A percentile compares a stretch with the other conserved stretches of the same genome.
Conservation (phyloP, 2,113 vertebrate genomes). For the Antennarius striatus region DNA sequence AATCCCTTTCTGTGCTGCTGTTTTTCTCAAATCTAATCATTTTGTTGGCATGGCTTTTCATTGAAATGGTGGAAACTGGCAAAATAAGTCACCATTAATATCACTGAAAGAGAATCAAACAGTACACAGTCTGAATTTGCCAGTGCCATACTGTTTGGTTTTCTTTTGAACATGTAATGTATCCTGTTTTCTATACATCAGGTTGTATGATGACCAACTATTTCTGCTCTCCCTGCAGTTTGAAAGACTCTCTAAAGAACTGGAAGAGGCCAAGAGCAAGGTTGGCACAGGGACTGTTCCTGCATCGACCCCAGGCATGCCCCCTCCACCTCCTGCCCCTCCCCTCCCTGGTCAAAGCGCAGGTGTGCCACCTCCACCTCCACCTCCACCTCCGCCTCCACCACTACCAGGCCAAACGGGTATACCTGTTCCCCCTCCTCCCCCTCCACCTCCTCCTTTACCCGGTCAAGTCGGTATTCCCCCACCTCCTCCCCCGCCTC, state of each 20-base stretch:
- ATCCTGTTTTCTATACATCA: too few relatives aligned
- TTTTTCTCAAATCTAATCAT: constrained; percentile 45
- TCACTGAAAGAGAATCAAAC: constrained; percentile 7
- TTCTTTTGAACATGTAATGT: too few relatives aligned
- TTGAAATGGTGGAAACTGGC: constrained; percentile 21
- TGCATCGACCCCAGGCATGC: constrained; percentile 59
- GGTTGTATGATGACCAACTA: background rate
- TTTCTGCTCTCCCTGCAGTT: constrained; percentile 65
- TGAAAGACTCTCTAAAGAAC: constrained; percentile 82
- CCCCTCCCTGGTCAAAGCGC: constrained; percentile 51
- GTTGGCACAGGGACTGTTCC: constrained; percentile 73
- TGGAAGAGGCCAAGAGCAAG: constrained; percentile 83
- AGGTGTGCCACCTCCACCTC: constrained; percentile 32
- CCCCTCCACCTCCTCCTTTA: constrained; percentile 47
- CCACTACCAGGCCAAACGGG: constrained; percentile 42
- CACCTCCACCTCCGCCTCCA: constrained; percentile 36
- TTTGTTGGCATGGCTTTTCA: constrained; percentile 27
- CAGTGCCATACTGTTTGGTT: background rate
- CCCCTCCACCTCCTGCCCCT: constrained; percentile 60
- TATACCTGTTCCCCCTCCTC: constrained; percentile 35
- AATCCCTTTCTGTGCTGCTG: constrained; percentile 38
- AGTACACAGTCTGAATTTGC: background rate
- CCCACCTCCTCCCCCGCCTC: constrained; percentile 23
- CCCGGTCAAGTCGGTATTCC: constrained; percentile 19
- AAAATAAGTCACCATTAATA: constrained; percentile 11